Conservation (phyloP, 2,113 vertebrate species). For the Neofelis nebulosa region DNA sequence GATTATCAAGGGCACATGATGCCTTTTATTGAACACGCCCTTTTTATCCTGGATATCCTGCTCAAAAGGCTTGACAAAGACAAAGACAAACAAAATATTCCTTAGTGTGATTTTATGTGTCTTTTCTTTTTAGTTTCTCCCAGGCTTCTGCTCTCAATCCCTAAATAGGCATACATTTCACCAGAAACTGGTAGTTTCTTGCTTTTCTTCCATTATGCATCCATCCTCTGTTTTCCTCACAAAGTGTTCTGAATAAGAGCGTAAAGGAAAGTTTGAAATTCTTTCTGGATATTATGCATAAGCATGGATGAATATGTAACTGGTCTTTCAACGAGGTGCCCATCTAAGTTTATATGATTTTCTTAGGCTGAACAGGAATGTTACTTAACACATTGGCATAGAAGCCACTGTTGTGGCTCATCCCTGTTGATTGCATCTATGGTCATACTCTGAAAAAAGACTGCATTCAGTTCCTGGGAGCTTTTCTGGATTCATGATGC, state of each 20-base stretch:
- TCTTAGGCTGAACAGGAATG: not conserved
- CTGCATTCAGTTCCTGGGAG: conserved; percentile 34
- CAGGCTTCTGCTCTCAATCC: not conserved
- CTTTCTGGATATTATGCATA: conserved; percentile 1
- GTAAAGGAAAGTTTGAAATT: not conserved
- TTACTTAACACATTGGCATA: not conserved
- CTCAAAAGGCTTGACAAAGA: not conserved
- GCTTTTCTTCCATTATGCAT: conserved; percentile 9
- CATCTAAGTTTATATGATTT: not conserved
- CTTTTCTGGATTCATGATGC: conserved; percentile 47
- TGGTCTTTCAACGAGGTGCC: conserved; percentile 12
- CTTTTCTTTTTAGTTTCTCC: not conserved
- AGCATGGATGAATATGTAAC: not conserved
- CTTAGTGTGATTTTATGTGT: not conserved
- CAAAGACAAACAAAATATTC: not conserved
- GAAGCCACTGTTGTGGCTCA: not conserved
- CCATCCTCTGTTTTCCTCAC: not conserved
- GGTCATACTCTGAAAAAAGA: conserved; percentile 48
- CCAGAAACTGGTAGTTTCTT: not conserved
- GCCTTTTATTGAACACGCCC: not conserved
- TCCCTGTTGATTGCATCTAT: not conserved
- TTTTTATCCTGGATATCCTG: not conserved
- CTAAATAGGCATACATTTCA: not conserved
- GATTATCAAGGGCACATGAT: not conserved
- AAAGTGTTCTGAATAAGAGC: not conserved